Conservation (phyloP, 2,113 vertebrate species). For the Platichthys flesus region DNA sequence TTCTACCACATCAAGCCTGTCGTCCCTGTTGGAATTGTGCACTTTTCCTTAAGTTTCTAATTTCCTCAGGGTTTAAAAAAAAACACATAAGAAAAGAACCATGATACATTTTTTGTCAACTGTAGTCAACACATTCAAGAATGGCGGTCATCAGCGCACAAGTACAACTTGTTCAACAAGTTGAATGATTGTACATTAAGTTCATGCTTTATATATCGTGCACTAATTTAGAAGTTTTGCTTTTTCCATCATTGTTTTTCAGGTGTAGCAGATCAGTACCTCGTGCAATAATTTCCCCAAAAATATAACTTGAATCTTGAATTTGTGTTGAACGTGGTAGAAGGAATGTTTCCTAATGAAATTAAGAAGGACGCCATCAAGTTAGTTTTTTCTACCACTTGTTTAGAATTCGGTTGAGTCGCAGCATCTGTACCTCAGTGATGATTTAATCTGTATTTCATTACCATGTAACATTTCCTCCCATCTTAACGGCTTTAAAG, state of each 20-base stretch:
- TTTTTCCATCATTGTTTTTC: conserved; percentile 38
- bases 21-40: conserved; percentile 65
- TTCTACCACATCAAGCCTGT: conserved; percentile 49
- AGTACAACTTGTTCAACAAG: conserved; percentile 42
- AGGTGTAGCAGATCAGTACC: conserved; percentile 57
- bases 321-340: conserved; percentile 54
- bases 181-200: conserved; percentile 65
- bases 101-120: conserved; percentile 38
- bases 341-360: conserved; percentile 64
- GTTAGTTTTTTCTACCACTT: background rate
- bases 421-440: conserved; percentile 27
- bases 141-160: conserved; percentile 70
- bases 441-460: conserved; percentile 42
- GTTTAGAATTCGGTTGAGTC: conserved; percentile 15
- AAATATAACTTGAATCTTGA: conserved; percentile 32
- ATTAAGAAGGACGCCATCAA: conserved; percentile 18
- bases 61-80: conserved; percentile 58
- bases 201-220: conserved; percentile 38
- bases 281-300: conserved; percentile 38
- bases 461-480: conserved; percentile 46
- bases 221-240: conserved; percentile 37
- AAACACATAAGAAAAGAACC: background rate
- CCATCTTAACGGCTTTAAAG: conserved; percentile 15
- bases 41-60: conserved; percentile 51
- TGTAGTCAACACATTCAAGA: conserved; percentile 51